A percentile compares a stretch with the other conserved stretches of the same genome.
Conservation (phyloP, 2,113 vertebrate genomes). For the Corvus moneduloides region DNA sequence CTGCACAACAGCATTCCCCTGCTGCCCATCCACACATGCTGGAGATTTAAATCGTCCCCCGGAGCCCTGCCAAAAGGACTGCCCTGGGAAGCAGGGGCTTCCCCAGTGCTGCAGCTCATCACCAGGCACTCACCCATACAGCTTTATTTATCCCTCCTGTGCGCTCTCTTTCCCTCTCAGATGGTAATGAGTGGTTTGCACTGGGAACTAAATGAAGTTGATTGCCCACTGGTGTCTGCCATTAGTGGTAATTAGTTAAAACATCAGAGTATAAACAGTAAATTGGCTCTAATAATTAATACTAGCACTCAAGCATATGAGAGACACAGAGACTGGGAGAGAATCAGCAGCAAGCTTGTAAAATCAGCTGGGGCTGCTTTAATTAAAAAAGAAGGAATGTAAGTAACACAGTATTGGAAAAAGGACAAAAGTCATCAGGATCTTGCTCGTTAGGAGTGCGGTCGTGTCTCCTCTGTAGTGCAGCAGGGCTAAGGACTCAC, state of each 20-base stretch:
- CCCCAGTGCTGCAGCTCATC: background rate
- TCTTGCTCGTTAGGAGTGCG: background rate
- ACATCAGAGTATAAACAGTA: constrained; percentile 99
- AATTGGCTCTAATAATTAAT: constrained; percentile 99
- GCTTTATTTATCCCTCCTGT: constrained; percentile 32
- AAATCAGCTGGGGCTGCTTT: constrained; percentile 70
- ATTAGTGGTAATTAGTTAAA: constrained; percentile 99
- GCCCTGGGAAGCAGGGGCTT: background rate
- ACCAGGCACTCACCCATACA: background rate
- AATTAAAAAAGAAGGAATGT: constrained; percentile 72
- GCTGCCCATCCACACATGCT: background rate
- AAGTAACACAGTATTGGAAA: constrained; percentile 61
- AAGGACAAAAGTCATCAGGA: constrained; percentile 66
- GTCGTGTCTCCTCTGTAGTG: background rate
- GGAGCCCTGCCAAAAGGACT: background rate
- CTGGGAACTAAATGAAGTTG: constrained; percentile 96
- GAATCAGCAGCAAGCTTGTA: constrained; percentile 65
- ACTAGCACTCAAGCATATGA: constrained; percentile 86
- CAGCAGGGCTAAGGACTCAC: background rate
- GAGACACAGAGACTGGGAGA: constrained; percentile 54
- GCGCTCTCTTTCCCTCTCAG: background rate
- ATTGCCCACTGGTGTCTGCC: constrained; percentile 92
- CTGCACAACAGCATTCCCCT: background rate
- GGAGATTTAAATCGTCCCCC: background rate
- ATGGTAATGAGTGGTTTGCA: constrained; percentile 77